These are phyloP conservation scores for Lampropteryx suffumata DNA, from an alignment of 2,888 invertebrate genomes.

Conservation along the genomic window DNA sequence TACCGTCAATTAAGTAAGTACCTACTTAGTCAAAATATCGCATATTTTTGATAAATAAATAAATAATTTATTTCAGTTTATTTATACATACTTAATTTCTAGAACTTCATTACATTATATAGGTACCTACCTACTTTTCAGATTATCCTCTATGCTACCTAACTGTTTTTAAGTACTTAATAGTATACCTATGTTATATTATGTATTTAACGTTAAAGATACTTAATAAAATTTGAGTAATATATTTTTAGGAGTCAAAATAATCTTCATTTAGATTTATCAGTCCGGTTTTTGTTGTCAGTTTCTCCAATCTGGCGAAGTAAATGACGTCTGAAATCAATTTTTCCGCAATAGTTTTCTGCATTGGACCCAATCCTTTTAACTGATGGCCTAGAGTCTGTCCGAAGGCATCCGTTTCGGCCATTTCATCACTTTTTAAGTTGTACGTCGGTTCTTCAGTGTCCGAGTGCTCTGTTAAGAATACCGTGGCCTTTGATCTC, in stretches of 20 bases:
- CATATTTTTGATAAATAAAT: too few relatives aligned
- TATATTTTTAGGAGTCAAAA: background rate
- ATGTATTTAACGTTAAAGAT: too few relatives aligned
- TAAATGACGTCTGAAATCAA: conserved; percentile 34
- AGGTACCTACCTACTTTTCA: too few relatives aligned
- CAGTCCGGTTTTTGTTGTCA: conserved; percentile 19
- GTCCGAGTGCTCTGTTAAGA: background rate
- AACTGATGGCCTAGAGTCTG: conserved; percentile 14
- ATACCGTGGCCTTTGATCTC: background rate
- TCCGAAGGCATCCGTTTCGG: conserved; percentile 16
- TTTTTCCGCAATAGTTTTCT: conserved; percentile 33
- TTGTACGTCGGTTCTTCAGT: conserved; percentile 1
- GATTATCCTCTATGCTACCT: too few relatives aligned
- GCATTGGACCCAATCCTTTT: conserved; percentile 11
- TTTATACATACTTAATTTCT: too few relatives aligned
- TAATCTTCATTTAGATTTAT: conserved; percentile 14
- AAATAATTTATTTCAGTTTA: too few relatives aligned
- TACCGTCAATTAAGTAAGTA: too few relatives aligned
- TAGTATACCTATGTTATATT: too few relatives aligned
- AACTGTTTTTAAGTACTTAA: too few relatives aligned
- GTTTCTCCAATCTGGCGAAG: conserved; percentile 26
- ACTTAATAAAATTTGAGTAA: too few relatives aligned
- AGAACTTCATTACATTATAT: too few relatives aligned
- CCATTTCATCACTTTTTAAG: background rate
- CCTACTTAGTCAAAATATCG: too few relatives aligned